Percentiles rank a stretch among this genome's conserved stretches.
Evolutionary conservation across 2,888 invertebrate genomes (phyloP).

Genomic region (Dicranocentrus wangi): DNA sequence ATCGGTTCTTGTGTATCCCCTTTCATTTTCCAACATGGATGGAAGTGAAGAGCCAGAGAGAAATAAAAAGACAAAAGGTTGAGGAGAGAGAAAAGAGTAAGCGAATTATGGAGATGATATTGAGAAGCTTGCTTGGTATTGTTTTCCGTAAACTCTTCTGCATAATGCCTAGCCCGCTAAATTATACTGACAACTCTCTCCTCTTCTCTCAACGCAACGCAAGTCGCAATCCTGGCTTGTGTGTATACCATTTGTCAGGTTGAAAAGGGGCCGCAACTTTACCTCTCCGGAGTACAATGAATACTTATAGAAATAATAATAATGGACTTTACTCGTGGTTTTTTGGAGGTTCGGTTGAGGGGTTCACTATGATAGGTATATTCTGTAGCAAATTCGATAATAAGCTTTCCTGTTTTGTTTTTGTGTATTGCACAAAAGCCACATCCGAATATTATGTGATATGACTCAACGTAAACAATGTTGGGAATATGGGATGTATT

Average conservation of each 20-base stretch:
- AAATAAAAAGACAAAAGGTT: conserved; percentile 5
- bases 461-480: no score
- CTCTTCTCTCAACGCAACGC: no score
- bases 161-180: conserved; percentile 2
- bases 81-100: neutral
- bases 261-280: neutral
- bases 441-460: no score
- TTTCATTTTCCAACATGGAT: no score
- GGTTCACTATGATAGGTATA: no score
- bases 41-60: no score
- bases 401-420: no score
- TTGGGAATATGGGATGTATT: no score
- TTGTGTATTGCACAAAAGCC: no score
- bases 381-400: no score
- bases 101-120: conserved; percentile 7
- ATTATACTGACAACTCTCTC: neutral
- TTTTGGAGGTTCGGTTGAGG: no score
- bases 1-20: no score
- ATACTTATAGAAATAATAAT: neutral
- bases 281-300: conserved; percentile 4
- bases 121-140: neutral
- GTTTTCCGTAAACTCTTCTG: neutral
- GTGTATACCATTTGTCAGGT: conserved; percentile 10
- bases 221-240: neutral
- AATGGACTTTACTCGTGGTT: neutral